Base-by-base conservation (phyloP, 2,113 vertebrate genomes). In the Pardalotus punctatus region DNA sequence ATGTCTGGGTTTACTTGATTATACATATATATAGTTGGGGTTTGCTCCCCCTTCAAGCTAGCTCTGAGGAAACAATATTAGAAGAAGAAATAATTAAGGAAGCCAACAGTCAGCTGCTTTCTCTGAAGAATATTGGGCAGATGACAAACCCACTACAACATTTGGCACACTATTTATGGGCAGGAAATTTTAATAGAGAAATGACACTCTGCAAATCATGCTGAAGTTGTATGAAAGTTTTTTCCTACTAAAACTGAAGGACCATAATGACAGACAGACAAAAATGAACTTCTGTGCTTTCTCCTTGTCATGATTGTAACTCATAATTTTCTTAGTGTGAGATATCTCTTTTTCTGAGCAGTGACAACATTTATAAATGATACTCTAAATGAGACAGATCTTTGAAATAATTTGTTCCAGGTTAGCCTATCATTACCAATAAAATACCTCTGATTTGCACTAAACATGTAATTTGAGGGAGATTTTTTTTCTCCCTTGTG, bases 391-490 rank as follows among this genome's bases (percentile, higher is more conserved):
- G 28, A 62, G 9, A 60, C 86, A 95, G 35, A 85, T 60, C 78
- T 93, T 64, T 86, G 5, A 83, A 94, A 94, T 76, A 94, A 81
- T 95, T 36, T 96, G 54, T 94, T 92, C 93, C 86, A 92, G 90
- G 60, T 94, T 97, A 95, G 92, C n/a, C 82, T 96, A 88, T 95
- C 94, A 96, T 97, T 97, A 94, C 81, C 36, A 66, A 94, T 89
- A 82, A 97, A 97, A 94, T 74, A 93, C 69, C 69, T 93, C 53
- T 72, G 93, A 94, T 94, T 94, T 94, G 87, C 65, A 88, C 80
- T 81, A 92, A 93, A 95, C 74, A 42, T 42, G 64, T 18, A 56
- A 76, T 72, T 96, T 74, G n/a, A 81, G 33, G 67, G 60, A 48
- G 53, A 45, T 45, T 45, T 23, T 48, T 83, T 45, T 23, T 48